These are phyloP conservation scores for Shargacucullia verbasci DNA, from an alignment of 2,888 invertebrate genomes.

Conservation along the genomic window DNA sequence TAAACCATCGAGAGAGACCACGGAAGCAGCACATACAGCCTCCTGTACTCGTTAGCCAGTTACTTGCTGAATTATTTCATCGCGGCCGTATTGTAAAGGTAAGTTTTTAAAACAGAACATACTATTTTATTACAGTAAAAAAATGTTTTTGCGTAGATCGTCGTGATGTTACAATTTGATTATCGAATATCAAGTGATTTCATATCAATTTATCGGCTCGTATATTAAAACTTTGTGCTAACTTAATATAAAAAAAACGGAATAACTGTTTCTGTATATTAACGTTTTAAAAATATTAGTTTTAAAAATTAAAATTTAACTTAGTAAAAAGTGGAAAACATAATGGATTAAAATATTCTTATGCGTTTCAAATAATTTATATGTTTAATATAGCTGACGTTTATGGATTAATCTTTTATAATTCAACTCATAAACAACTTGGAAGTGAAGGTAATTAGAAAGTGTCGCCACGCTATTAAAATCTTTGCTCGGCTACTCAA, in stretches of 20 bases:
- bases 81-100: slow-evolving; percentile 37
- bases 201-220: no score
- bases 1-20: slow-evolving; percentile 69
- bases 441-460: slow-evolving; percentile 11
- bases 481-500: slow-evolving; percentile 16
- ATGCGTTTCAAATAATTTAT: no score
- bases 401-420: background rate
- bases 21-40: slow-evolving; percentile 61
- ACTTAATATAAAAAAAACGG: no score
- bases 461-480: slow-evolving; percentile 20
- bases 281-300: no score
- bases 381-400: no score
- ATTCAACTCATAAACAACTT: background rate
- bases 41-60: slow-evolving; percentile 21
- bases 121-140: no score
- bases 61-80: slow-evolving; percentile 14
- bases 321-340: no score
- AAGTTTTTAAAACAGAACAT: slow-evolving; percentile 18
- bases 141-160: background rate
- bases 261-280: no score
- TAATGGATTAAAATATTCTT: no score
- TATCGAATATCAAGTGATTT: no score
- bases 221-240: no score
- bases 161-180: background rate
- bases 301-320: no score